Percentiles rank a stretch among this genome's conserved stretches.
Conservation (phyloP, 1,140 invertebrate genomes). For the Calosoma granatense region DNA sequence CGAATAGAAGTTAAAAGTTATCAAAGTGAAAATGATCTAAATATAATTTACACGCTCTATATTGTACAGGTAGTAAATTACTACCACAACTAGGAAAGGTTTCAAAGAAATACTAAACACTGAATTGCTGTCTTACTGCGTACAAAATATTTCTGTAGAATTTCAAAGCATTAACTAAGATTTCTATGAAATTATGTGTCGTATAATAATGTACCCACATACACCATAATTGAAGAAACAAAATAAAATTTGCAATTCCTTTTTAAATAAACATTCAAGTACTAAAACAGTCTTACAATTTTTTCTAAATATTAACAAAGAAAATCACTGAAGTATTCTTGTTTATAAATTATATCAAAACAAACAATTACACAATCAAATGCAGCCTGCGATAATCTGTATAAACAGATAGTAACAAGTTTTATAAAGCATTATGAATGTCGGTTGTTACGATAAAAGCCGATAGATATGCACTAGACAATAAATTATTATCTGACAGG, state of each 20-base stretch:
- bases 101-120: too few relatives aligned
- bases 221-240: background rate
- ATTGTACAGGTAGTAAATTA: too few relatives aligned
- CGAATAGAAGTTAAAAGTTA: background rate
- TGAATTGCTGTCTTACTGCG: background rate
- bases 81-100: too few relatives aligned
- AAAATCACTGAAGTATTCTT: background rate
- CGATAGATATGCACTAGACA: too few relatives aligned
- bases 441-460: too few relatives aligned
- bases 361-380: background rate
- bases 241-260: background rate
- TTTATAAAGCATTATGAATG: too few relatives aligned
- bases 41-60: background rate
- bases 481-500: too few relatives aligned
- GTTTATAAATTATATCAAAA: too few relatives aligned
- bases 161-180: background rate
- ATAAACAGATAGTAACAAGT: background rate
- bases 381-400: too few relatives aligned
- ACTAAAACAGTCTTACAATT: too few relatives aligned
- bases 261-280: too few relatives aligned
- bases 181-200: background rate
- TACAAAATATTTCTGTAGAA: background rate
- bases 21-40: slow-evolving; percentile 4
- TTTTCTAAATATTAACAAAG: background rate
- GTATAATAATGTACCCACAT: background rate